Base-by-base conservation (phyloP, 2,797 vertebrate genomes). In the Cryptoblepharus egeriae region DNA sequence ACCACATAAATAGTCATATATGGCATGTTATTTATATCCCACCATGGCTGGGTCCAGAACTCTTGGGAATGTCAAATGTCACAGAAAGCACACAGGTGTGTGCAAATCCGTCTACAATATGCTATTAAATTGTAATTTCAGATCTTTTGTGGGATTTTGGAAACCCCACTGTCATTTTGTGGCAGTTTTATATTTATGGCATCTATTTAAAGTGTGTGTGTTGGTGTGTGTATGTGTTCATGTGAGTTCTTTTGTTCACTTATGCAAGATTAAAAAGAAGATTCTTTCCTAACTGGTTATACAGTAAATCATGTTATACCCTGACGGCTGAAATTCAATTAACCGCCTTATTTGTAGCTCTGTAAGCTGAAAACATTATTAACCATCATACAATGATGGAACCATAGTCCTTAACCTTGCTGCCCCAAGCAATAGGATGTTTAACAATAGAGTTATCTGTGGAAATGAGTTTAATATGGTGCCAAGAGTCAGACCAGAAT, bases 311-410 rank as follows among this genome's bases (percentile, higher is more conserved):
- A 39, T 15, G 39, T 81, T 79, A 30, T 75, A 60, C n/a, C 6
- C 69, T 67, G 63, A 79, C 83, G 69, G 24, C 11, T 28, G 24
- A 86, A 69, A 60, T 55, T 82, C 20, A 75, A 32, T 82, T 80
- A 85, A 45, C 20, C 60, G n/a, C 85, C 49, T 83, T 77, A 70
- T 79, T 74, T 89, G 79, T 24, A 77, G 22, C 45, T 79, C 24
- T 58, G 69, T 57, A 80, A 80, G 8, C 49, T 81, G 89, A 93
- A 80, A 78, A 85, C 77, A 20, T 86, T 87, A 37, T 39, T 49
- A 79, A 79, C 52, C 80, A 20, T 88, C 78, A 24, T 49, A 75
- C 81, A 90, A 77, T 82, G 87, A 84, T 68, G 79, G 58, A 90
- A 5, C 13, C 16, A 67, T 52, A 65, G 75, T 75, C 84, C 73